Conservation (phyloP, 2,888 invertebrate species). For the Napeogenes sylphis region DNA sequence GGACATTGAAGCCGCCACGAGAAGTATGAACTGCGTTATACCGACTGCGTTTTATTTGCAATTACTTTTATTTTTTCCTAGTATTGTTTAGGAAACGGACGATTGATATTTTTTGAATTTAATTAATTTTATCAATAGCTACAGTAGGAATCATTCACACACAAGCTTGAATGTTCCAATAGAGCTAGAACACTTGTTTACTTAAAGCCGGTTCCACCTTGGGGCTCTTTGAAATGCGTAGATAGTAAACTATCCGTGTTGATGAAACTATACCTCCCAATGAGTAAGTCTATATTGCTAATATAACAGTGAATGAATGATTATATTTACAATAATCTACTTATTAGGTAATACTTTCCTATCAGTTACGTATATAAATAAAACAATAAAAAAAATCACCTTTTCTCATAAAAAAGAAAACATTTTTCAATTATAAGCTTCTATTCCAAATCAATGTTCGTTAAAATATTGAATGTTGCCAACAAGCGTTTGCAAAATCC, state of each 20-base stretch:
- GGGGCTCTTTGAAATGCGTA: background rate
- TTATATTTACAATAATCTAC: too few relatives aligned
- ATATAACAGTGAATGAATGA: background rate
- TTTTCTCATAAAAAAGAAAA: background rate
- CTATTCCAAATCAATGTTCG: conserved; percentile 14
- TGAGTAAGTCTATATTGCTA: background rate
- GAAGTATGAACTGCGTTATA: conserved; percentile 75
- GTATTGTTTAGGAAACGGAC: conserved; percentile 25
- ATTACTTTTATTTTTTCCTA: conserved; percentile 53
- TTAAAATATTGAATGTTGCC: conserved; percentile 15
- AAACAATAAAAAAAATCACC: too few relatives aligned
- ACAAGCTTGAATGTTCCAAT: background rate
- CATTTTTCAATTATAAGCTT: conserved; percentile 19
- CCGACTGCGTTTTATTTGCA: conserved; percentile 55
- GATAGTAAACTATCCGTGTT: conserved; percentile 5
- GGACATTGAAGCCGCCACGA: conserved; percentile 64
- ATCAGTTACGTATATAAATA: background rate
- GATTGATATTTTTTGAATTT: background rate
- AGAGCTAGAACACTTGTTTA: background rate
- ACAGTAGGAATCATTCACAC: too few relatives aligned
- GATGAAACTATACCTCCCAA: conserved; percentile 20
- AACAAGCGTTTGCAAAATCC: conserved; percentile 42
- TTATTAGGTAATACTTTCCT: too few relatives aligned
- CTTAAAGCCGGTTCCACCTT: background rate
- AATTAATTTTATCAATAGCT: too few relatives aligned